Conservation (phyloP, 2,113 vertebrate species). For the Chloroceryle aenea region DNA sequence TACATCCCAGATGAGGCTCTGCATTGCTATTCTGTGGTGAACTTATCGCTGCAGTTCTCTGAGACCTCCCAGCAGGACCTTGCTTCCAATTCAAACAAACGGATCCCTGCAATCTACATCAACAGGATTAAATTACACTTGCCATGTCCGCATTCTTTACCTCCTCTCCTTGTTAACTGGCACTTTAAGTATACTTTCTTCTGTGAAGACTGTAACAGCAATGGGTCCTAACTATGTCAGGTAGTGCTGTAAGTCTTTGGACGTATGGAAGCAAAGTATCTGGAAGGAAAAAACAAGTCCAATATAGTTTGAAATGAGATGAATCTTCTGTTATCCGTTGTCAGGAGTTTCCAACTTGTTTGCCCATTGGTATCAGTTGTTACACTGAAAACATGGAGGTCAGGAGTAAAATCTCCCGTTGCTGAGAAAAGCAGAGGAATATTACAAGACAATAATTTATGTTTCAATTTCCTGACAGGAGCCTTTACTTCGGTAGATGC, state of each 20-base stretch:
- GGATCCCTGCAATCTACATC: not conserved
- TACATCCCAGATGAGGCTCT: not conserved
- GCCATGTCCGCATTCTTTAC: slow-evolving; percentile 22
- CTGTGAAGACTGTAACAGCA: not conserved
- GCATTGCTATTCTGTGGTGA: not conserved
- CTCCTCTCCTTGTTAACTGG: not conserved
- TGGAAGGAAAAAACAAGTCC: slow-evolving; percentile 9
- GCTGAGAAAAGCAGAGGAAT: not conserved
- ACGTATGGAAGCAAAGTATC: not conserved
- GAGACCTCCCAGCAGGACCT: slow-evolving; percentile 11
- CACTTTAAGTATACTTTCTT: not conserved
- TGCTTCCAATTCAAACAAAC: slow-evolving; percentile 32
- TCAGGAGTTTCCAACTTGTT: not conserved
- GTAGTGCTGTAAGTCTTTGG: not conserved
- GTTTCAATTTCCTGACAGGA: not conserved
- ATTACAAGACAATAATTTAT: not conserved
- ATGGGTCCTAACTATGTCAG: not conserved
- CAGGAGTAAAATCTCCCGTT: not conserved
- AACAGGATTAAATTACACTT: slow-evolving; percentile 5
- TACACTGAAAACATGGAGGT: not conserved
- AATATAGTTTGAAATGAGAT: not conserved
- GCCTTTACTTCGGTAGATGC: not conserved
- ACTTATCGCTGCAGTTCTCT: not conserved
- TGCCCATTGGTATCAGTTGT: not conserved
- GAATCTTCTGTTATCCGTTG: not conserved